These are phyloP conservation scores for Pica pica DNA, from an alignment of 2,113 vertebrate genomes.

Conservation along the genomic window DNA sequence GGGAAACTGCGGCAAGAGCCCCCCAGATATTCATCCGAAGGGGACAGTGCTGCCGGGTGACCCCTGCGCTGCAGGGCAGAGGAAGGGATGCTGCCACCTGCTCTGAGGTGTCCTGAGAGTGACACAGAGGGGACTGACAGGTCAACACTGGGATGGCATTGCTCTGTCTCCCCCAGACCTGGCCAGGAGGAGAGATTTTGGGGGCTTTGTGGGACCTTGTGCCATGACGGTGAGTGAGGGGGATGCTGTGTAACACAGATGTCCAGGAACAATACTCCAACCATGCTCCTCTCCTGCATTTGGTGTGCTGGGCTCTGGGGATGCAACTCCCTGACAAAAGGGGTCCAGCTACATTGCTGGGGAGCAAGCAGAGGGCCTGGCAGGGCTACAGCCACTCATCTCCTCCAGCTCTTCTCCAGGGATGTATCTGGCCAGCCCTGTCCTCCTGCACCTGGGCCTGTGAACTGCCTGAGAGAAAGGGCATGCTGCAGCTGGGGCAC, in stretches of 20 bases:
- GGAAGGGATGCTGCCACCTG: neutral
- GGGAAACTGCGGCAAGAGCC: neutral
- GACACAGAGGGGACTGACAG: neutral
- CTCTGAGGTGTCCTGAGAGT: neutral
- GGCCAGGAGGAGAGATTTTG: neutral
- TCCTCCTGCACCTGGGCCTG: neutral
- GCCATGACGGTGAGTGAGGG: rapidly evolving
- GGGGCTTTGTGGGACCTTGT: neutral
- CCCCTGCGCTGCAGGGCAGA: rapidly evolving
- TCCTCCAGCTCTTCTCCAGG: neutral
- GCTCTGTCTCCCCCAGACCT: neutral
- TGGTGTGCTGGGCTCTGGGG: neutral
- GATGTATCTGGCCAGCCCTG: neutral
- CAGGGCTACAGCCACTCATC: rapidly evolving
- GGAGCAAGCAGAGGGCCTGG: neutral
- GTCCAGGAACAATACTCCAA: rapidly evolving
- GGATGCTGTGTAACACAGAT: neutral
- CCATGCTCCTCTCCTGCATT: neutral
- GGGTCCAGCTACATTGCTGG: neutral
- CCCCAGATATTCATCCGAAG: neutral
- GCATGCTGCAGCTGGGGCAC: neutral
- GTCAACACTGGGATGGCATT: neutral
- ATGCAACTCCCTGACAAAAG: rapidly evolving
- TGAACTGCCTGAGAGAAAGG: neutral
- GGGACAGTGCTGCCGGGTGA: neutral